A percentile compares a stretch with the other conserved stretches of the same genome.
These are phyloP conservation scores for Azemiops feae DNA, from an alignment of 2,113 vertebrate genomes.

Conservation along the genomic window DNA sequence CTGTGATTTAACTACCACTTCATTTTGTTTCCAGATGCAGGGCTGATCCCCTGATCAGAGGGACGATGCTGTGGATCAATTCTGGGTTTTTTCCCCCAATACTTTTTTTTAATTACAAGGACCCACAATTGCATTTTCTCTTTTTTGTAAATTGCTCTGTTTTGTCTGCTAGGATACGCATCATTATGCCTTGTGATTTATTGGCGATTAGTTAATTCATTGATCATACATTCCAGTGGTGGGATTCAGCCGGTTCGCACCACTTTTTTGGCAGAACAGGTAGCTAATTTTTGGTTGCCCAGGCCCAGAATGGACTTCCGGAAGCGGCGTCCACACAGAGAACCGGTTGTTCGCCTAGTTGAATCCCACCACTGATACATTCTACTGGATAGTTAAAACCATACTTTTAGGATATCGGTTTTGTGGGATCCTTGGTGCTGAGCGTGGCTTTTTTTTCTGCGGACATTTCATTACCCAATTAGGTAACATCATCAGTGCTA, in stretches of 20 bases:
- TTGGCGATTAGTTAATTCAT: neutral
- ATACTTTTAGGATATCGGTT: neutral
- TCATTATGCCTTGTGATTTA: neutral
- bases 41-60: slow-evolving; percentile 48
- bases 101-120: neutral
- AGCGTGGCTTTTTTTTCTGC: neutral
- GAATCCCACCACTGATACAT: no score
- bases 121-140: neutral
- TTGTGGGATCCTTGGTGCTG: neutral
- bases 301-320: no score
- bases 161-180: neutral
- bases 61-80: neutral
- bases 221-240: neutral
- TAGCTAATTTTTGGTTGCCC: no score
- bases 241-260: no score
- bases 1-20: slow-evolving; percentile 10
- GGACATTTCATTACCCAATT: neutral
- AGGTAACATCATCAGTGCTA: neutral
- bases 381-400: rapidly evolving
- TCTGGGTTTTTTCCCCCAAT: slow-evolving; percentile 1
- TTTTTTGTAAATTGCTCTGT: neutral
- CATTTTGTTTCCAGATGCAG: slow-evolving; percentile 43
- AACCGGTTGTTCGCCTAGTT: no score
- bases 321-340: no score
- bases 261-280: no score